These are phyloP conservation scores for Ellobium chinense DNA, from an alignment of 2,888 invertebrate genomes.

Conservation along the genomic window DNA sequence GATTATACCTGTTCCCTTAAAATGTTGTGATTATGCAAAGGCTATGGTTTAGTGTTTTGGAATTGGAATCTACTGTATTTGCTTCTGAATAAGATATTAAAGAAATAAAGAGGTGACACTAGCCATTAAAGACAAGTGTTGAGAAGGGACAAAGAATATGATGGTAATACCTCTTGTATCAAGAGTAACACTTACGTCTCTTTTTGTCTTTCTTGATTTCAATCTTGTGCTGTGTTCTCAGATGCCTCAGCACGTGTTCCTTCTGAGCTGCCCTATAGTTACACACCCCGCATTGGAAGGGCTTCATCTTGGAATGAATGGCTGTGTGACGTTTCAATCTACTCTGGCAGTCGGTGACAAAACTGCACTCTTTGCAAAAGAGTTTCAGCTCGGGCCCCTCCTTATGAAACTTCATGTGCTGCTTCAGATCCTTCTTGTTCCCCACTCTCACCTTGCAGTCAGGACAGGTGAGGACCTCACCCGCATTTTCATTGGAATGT, in stretches of 20 bases:
- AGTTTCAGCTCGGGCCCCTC: conserved; percentile 74
- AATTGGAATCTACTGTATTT: neutral
- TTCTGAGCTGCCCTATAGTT: conserved; percentile 74
- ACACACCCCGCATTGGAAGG: conserved; percentile 75
- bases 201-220: conserved; percentile 53
- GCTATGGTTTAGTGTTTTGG: neutral
- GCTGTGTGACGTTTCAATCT: conserved; percentile 73
- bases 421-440: conserved; percentile 72
- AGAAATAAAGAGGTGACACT: too few species aligned
- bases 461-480: conserved; percentile 67
- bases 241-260: conserved; percentile 74
- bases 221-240: conserved; percentile 72
- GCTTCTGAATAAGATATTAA: too few species aligned
- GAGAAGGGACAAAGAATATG: too few species aligned
- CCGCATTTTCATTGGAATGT: conserved; percentile 60
- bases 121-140: too few species aligned
- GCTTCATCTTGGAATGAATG: conserved; percentile 73
- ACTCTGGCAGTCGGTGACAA: conserved; percentile 77
- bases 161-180: too few species aligned
- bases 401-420: conserved; percentile 76
- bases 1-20: neutral
- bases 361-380: conserved; percentile 75
- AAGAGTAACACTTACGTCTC: conserved; percentile 33
- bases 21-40: neutral
- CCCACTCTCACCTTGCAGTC: conserved; percentile 70